Base-by-base conservation (phyloP, 2,113 vertebrate species). In the Genyomyrus donnyi region DNA sequence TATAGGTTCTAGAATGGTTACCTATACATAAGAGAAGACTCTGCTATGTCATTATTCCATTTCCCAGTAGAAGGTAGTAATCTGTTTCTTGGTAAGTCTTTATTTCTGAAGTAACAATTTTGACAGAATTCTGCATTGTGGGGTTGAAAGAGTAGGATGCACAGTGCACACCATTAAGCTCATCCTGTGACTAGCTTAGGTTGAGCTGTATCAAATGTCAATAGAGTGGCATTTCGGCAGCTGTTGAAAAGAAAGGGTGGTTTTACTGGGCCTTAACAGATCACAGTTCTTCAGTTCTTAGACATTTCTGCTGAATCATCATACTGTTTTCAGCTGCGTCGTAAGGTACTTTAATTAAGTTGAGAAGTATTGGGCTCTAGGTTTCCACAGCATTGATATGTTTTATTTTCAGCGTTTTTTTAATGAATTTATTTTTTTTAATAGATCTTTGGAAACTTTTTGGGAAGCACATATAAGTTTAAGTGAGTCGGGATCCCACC, bases 121-220 rank as follows among this genome's bases (percentile, higher is more conserved):
- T 27, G 48, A 24, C 52, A 89, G 31, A 19, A 21, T 35, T 66
- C 48, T 46, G n/a, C 15, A 42, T 87, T 24, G 84, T 87, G 46
- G 53, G 46, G 89, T 74, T 66, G 58, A 15, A 31, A 17, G 66
- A 52, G 48, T 27, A 27, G 66, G 21, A 39, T 80, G 91, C 91
- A 89, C 77, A 92, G 91, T 89, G 90, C 90, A 56, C 91, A 92
- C 91, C 92, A 92, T 94, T 91, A 90, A 87, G 27, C 77, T 85
- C 92, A 90, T 35, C 49, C 88, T 89, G 45, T 89, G 93, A 91
- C 89, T 49, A 9, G 49, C 92, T 92, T 94, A 94, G 95, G 17
- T 94, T 92, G 92, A 92, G 90, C 91, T 92, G 91, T 93, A 93
- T 95, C 93, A 95, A 95, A 91, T 93, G 89, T 92, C 93, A 83